These are phyloP conservation scores for Colostygia pectinataria DNA, from an alignment of 2,888 invertebrate genomes.

Conservation along the genomic window DNA sequence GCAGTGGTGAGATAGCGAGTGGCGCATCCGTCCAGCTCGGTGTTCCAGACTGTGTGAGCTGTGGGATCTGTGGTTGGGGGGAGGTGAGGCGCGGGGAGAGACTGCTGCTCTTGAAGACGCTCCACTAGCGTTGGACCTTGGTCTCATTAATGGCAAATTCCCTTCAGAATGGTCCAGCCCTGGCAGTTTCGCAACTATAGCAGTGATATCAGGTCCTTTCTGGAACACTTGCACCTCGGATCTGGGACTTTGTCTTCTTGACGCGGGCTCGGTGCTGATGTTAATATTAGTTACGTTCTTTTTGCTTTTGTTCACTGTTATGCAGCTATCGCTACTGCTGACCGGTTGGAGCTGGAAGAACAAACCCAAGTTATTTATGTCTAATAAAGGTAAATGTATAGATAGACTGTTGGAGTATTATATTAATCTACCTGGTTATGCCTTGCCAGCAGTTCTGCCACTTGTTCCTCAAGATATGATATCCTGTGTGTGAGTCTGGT, in stretches of 20 bases:
- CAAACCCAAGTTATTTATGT: not conserved
- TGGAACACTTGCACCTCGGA: constrained; percentile 87
- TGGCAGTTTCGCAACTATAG: constrained; percentile 86
- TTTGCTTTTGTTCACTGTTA: constrained; percentile 82
- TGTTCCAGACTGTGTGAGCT: constrained; percentile 77
- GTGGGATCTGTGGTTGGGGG: constrained; percentile 61
- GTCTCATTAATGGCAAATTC: constrained; percentile 74
- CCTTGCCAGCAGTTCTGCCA: constrained; percentile 83
- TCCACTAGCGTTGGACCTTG: constrained; percentile 81
- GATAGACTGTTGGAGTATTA: not conserved
- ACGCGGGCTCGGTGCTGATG: constrained; percentile 83
- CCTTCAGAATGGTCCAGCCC: constrained; percentile 76
- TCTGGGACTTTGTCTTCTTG: constrained; percentile 69
- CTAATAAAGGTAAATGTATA: too few relatives aligned
- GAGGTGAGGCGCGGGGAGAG: constrained; percentile 62
- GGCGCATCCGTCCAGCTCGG: constrained; percentile 66
- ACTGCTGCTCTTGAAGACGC: constrained; percentile 79
- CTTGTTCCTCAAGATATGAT: constrained; percentile 95
- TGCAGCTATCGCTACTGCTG: constrained; percentile 72
- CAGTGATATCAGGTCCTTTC: constrained; percentile 91
- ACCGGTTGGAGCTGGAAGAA: constrained; percentile 61
- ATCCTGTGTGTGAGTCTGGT: constrained; percentile 93
- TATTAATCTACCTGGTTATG: constrained; percentile 58
- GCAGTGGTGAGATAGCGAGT: constrained; percentile 76
- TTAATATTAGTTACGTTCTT: constrained; percentile 88